Evolutionary conservation across 2,888 invertebrate species (phyloP).

Genomic region (Leptinotarsa peninsularis): DNA sequence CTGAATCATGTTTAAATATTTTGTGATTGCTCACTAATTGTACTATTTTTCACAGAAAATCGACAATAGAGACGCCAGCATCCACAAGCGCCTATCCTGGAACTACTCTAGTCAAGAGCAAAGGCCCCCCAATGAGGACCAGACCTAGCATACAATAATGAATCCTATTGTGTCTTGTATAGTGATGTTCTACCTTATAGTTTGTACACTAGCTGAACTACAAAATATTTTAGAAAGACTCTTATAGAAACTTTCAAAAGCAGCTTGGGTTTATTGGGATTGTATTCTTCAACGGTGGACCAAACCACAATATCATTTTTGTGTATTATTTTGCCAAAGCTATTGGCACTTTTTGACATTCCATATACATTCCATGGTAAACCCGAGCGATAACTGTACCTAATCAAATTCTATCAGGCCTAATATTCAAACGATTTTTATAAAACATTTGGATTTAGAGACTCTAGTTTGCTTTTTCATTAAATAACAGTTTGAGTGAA

Average conservation of each 20-base stretch:
- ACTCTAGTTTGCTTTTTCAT: constrained; percentile 49
- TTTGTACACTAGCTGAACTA: constrained; percentile 61
- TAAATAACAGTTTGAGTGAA: constrained; percentile 38
- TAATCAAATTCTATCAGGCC: constrained; percentile 57
- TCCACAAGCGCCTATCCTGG: constrained; percentile 74
- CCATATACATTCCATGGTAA: constrained; percentile 59
- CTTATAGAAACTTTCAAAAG: constrained; percentile 39
- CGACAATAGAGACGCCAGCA: constrained; percentile 67
- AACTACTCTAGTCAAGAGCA: constrained; percentile 66
- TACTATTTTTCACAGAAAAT: constrained; percentile 63
- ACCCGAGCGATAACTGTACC: constrained; percentile 58
- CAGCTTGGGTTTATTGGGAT: constrained; percentile 57
- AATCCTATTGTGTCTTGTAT: constrained; percentile 60
- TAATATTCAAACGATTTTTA: constrained; percentile 56
- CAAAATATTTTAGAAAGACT: constrained; percentile 50
- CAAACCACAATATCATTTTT: constrained; percentile 58
- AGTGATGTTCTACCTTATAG: constrained; percentile 61
- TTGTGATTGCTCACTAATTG: background rate
- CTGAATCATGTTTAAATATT: background rate
- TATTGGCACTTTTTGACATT: constrained; percentile 52
- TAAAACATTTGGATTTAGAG: constrained; percentile 48
- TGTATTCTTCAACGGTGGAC: constrained; percentile 54
- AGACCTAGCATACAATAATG: constrained; percentile 64
- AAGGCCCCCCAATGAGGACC: constrained; percentile 61
- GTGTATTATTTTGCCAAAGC: constrained; percentile 31